Base-by-base conservation (phyloP, 2,888 invertebrate genomes). In the Villa cingulata region DNA sequence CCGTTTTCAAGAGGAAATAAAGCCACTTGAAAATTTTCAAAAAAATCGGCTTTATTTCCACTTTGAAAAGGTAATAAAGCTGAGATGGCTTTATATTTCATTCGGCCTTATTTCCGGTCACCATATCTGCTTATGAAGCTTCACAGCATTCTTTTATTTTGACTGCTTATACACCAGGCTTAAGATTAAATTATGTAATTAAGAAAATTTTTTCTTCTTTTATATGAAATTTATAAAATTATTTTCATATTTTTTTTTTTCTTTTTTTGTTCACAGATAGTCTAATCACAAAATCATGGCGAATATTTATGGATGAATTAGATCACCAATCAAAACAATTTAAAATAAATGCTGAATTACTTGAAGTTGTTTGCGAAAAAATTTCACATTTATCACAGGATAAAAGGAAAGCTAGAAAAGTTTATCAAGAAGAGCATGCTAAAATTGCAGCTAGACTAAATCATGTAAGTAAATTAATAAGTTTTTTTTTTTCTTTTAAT, bases 341-440 rank as follows among this genome's bases (percentile, higher is more conserved):
- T 51, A 82, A 80, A 61, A 78, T 82, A 52, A 92, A 90, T 65
- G 86, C 90, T 2, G 92, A 94, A 65, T 78, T 81, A 20, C 73
- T 95, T 56, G 88, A 89, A 63, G 80, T 79, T 27, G 78, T 83
- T 53, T 87, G 89, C 14, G 91, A 92, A 58, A 82, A 86, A 56
- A 75, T 95, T 54, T 78, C 78, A 55, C 74, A 80, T 37, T 76
- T 95, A 49, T 85, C 88, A 65, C 75, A 78, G n/a, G 94, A 94
- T 62, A 86, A 94, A 65, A 77, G 90, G 61, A 83, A 85, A 65
- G 80, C 88, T 5, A 77, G 86, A 56, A 92, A 92, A 67, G 73
- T 78, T 45, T 92, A 91, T 64, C 85, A 86, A 61, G 94, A 95
- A 62, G 92, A 94, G 62, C 86, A 91, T 62, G 76, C 78, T 50